Conservation (phyloP, 1,140 invertebrate genomes). For the Dendrolimus kikuchii region DNA sequence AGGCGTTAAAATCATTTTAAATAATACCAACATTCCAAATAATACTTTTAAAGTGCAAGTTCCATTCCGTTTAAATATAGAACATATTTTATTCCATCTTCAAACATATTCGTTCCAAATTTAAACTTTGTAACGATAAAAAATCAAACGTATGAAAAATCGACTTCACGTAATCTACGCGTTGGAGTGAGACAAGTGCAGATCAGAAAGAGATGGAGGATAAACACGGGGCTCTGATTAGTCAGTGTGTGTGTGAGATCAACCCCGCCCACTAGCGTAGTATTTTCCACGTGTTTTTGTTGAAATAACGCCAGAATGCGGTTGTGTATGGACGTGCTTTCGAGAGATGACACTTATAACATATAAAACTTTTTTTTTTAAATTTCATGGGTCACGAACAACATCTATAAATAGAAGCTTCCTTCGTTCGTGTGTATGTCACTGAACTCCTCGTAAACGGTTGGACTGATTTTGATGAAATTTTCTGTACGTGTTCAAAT, state of each 20-base stretch:
- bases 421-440: no score
- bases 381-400: no score
- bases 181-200: conserved; percentile 22
- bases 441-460: no score
- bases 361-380: neutral
- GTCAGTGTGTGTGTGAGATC: conserved; percentile 3
- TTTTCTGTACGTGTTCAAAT: no score
- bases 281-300: conserved; percentile 48
- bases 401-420: no score
- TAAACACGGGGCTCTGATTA: conserved; percentile 19
- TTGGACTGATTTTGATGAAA: no score
- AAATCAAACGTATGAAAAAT: conserved; percentile 54
- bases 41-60: no score
- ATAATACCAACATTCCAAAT: no score
- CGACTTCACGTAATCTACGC: conserved; percentile 40
- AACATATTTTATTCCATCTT: no score
- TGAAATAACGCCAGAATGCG: conserved; percentile 30
- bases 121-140: conserved; percentile 24
- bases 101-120: neutral
- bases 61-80: no score
- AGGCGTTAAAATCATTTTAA: no score
- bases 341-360: conserved; percentile 21
- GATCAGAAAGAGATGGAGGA: conserved; percentile 19
- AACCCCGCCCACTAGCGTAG: conserved; percentile 29
- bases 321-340: conserved; percentile 26